phyloP scores from a whole-genome alignment of 2,113 vertebrate genomes.

The Chloropsis hardwickii region DNA sequence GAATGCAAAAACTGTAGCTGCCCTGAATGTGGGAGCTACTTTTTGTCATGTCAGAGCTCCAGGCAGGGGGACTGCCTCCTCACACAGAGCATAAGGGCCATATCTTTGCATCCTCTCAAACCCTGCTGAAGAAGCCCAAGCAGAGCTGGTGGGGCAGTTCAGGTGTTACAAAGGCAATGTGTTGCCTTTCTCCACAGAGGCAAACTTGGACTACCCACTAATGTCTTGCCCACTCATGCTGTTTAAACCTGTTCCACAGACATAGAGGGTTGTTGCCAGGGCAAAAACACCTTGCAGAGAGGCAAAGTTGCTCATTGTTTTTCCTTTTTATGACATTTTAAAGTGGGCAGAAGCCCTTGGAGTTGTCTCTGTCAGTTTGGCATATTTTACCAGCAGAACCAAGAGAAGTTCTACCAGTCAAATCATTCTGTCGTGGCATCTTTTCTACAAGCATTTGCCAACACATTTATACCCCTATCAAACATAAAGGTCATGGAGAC shows the following conservation, averaged over 20 bases:
- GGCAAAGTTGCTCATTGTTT: background rate
- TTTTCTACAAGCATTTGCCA: background rate
- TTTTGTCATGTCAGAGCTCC: background rate
- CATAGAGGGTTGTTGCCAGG: background rate
- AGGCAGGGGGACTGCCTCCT: background rate
- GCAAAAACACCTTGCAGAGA: background rate
- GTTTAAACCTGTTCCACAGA: background rate
- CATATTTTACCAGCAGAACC: background rate
- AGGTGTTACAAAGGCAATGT: background rate
- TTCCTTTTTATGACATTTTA: background rate
- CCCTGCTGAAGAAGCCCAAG: background rate
- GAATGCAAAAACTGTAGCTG: background rate
- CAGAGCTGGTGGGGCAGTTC: background rate
- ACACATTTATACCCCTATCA: background rate
- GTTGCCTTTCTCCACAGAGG: background rate
- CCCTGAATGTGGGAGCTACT: background rate
- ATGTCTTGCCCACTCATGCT: rapidly evolving
- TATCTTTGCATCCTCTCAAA: background rate
- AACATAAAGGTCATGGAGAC: background rate
- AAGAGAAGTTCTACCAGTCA: background rate
- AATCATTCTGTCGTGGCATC: background rate
- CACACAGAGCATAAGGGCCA: rapidly evolving
- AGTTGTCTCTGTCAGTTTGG: background rate
- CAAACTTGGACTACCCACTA: background rate
- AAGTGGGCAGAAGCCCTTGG: background rate